phyloP scores from a whole-genome alignment of 2,888 invertebrate genomes.

The Nomada goodeniana region DNA sequence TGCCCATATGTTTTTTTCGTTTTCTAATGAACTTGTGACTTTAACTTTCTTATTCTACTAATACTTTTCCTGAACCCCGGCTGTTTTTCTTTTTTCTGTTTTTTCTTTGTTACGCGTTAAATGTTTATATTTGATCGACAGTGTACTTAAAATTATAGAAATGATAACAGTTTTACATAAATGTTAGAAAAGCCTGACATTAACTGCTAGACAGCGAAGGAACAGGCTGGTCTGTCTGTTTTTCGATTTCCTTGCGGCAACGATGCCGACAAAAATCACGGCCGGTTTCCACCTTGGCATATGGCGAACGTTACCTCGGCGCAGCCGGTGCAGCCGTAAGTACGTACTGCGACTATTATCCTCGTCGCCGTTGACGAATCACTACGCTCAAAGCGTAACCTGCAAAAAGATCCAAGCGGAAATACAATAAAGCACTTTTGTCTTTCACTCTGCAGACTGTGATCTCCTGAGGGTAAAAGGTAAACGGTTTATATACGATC shows the following conservation, averaged over 20 bases:
- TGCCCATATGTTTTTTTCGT: too few relatives aligned
- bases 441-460: slow-evolving; percentile 2
- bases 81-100: too few relatives aligned
- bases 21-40: too few relatives aligned
- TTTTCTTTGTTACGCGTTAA: too few relatives aligned
- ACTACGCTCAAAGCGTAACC: slow-evolving; percentile 37
- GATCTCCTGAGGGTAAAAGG: background rate
- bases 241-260: slow-evolving; percentile 57
- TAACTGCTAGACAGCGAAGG: background rate
- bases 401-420: slow-evolving; percentile 28
- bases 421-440: slow-evolving; percentile 37
- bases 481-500: slow-evolving; percentile 4
- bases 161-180: background rate
- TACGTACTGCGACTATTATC: slow-evolving; percentile 62
- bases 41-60: too few relatives aligned
- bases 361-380: slow-evolving; percentile 48
- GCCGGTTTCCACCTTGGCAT: slow-evolving; percentile 75
- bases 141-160: background rate
- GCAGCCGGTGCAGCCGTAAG: slow-evolving; percentile 56
- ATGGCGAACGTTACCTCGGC: slow-evolving; percentile 80
- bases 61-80: too few relatives aligned
- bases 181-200: background rate
- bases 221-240: slow-evolving; percentile 40
- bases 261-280: slow-evolving; percentile 67
- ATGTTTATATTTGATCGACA: too few relatives aligned